Percentiles rank a stretch among this genome's conserved stretches.
These are phyloP conservation scores for Cephus rjabovi DNA, from an alignment of 2,888 invertebrate species.

Conservation along the genomic window DNA sequence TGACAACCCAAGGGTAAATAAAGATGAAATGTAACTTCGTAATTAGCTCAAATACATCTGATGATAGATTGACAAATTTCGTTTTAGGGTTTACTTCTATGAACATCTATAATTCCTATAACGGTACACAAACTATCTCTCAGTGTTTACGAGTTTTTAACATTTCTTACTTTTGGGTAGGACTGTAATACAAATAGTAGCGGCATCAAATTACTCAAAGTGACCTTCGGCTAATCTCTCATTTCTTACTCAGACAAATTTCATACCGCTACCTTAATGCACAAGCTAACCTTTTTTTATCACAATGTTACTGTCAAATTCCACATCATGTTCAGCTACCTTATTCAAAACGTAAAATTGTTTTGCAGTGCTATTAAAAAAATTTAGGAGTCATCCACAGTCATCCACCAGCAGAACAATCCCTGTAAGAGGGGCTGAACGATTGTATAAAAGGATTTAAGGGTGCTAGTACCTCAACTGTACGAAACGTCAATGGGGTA, in stretches of 20 bases:
- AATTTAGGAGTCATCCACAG: constrained; percentile 11
- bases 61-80: not conserved
- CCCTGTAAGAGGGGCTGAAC: not conserved
- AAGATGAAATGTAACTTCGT: not conserved
- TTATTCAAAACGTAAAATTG: not conserved
- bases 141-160: not conserved
- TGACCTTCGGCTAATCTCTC: not conserved
- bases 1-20: not conserved
- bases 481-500: not conserved
- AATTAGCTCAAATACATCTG: not conserved
- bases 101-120: not conserved
- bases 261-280: not conserved
- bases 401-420: not conserved
- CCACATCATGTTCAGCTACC: not conserved
- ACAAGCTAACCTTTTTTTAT: not conserved
- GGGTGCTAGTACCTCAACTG: not conserved
- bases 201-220: not conserved
- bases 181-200: not conserved
- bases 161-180: not conserved
- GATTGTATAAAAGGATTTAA: not conserved
- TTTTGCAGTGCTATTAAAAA: constrained; percentile 8
- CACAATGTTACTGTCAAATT: not conserved
- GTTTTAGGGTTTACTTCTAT: not conserved
- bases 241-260: not conserved
- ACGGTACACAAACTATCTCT: not conserved